Evolutionary conservation across 2,113 vertebrate genomes (phyloP).

Genomic region (Thermophis baileyi): DNA sequence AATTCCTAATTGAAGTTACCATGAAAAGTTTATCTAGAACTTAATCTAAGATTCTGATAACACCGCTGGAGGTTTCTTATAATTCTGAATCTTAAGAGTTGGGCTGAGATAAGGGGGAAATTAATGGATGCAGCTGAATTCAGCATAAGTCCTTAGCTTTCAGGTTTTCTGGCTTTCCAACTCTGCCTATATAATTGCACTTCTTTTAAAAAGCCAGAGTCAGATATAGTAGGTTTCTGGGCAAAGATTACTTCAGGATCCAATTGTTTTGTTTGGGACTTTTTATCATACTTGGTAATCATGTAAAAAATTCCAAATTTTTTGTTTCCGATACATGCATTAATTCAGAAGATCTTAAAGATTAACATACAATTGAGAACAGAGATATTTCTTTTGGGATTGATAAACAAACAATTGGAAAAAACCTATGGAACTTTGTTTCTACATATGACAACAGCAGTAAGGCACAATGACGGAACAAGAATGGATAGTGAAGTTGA

Average conservation of each 20-base stretch:
- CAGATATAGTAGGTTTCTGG: background rate
- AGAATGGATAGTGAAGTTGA: background rate
- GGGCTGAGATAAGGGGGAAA: background rate
- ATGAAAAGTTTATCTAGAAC: background rate
- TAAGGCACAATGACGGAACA: background rate
- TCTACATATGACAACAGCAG: background rate
- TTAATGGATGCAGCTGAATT: background rate
- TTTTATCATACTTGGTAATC: too few species aligned
- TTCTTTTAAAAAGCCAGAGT: background rate
- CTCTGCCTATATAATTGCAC: background rate
- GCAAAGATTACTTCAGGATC: background rate
- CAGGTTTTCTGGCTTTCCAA: background rate
- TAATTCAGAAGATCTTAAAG: background rate
- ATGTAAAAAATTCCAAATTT: background rate
- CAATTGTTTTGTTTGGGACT: background rate
- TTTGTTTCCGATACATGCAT: background rate
- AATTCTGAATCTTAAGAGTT: background rate
- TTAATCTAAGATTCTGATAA: background rate
- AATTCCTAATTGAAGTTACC: background rate
- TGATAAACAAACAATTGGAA: background rate
- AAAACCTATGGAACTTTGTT: background rate
- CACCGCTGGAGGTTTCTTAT: background rate
- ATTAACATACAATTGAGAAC: background rate
- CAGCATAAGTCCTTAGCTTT: background rate
- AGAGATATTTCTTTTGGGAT: background rate